Evolutionary conservation across 2,113 vertebrate species (phyloP), one percentile per base, ranked within the genome.

Genomic region (Rhinolophus sinicus): DNA sequence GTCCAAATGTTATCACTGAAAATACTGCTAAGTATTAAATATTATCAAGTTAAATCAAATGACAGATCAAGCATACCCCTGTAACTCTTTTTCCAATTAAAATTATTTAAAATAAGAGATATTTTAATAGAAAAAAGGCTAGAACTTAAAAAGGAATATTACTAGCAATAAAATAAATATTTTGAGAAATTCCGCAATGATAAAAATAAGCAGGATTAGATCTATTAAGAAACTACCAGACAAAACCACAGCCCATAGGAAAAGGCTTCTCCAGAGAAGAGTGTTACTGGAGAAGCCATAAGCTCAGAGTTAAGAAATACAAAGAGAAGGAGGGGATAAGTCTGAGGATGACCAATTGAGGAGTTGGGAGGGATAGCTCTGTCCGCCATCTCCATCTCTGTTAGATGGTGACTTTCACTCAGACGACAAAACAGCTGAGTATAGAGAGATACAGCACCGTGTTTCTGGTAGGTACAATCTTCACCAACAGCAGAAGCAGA

Each of bases 41-140:
- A 82, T 80, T 58, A 72, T 15, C 14, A 95, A 86, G 15, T 85
- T 78, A 95, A 86, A 65, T 87, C 65, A 75, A 84, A 84, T 83
- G 11, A 40, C n/a, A 95, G 70, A 67, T 15, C 56, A 84, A 83
- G 40, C 28, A 95, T 33, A 78, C 3, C 47, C 5, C 38, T 78
- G 44, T 75, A 85, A 3, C 26, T 56, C 47, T 77, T 81, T 88
- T 21, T 28, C 40, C 33, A 90, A 78, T 62, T 26, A 78, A 81
- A 94, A 82, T 82, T 44, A 97, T 35, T 88, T 91, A 78, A 97
- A 89, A 80, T 84, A 11, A 50, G 33, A 78, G 6, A 75, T 86
- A 62, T 65, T 96, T 93, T 44, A 81, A 81, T 52, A 81, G 8
- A 50, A 75, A 87, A 83, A 50, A n/a, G 44, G 40, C n/a, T 60